Base-by-base conservation (phyloP, 2,797 vertebrate species). In the Epinephelus malabaricus region DNA sequence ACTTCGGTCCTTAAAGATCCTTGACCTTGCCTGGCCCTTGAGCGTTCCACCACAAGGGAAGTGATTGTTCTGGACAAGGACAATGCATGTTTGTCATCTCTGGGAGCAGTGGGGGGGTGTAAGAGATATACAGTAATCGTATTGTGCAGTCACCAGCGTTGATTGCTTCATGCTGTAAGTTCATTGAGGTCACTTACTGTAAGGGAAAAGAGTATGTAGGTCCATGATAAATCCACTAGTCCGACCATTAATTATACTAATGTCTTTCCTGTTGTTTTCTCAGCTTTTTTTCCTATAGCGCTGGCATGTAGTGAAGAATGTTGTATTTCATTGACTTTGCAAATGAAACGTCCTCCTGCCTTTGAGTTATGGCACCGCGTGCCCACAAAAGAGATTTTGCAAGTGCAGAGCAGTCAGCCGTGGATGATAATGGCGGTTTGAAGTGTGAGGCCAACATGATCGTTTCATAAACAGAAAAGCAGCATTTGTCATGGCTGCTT, bases 61-160 rank as follows among this genome's bases (percentile, higher is more conserved):
- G 73, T 7, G 59, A 90, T 89, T 92, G 87, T 93, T 91, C 67
- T 53, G 64, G 65, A 82, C 74, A 47, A 69, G 76, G 86, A 92
- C 89, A 93, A 91, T 86, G 85, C 76, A 73, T 90, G 80, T 89
- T 87, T 90, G 87, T 90, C 82, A 91, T 89, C 83, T 74, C 59
- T 77, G 76, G 53, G 63, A 83, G 78, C 68, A 69, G 27, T 38
- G 18, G 15, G 78, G 68, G 38, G 51, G 51, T 43, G 50, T 64
- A 73, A 78, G 60, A 88, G 61, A 85, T 86, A 79, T 88, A 89
- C 85, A 91, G 82, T 82, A 74, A 75, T 83, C 2, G 51, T 84
- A 79, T 84, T 92, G 80, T 90, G 88, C 61, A 25, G 61, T 76
- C 53, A 58, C 17, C 34, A 54, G 58, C 9, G 19, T 27, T 64